Base-by-base conservation (phyloP, 2,888 invertebrate genomes). In the Dyspetes luteomarginatus region DNA sequence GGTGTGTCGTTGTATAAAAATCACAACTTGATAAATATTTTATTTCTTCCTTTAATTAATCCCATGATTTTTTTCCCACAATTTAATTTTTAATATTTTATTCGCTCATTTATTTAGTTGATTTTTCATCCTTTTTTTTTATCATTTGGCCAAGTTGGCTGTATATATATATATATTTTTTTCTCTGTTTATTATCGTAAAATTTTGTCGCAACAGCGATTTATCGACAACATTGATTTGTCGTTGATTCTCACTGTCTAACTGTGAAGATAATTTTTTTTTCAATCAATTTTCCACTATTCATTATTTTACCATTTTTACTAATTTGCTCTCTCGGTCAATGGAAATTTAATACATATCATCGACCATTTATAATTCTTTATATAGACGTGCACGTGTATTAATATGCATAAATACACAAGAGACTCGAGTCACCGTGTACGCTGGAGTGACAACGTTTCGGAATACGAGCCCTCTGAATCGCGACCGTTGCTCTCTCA, bases 181-280 rank as follows among this genome's bases (percentile, higher is more conserved):
- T 52, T 41, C 26, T 7, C 45, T 64, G 52, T 73, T 73, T 45
- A 41, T 41, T 26, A 28, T 71, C 19, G 24, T 36, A 56, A n/a
- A 43, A 36, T 58, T 58, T 50, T 58, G 41, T 41, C 52, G 24
- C 48, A 60, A 52, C 58, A 55, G 65, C 72, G 52, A 67, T 76
- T 80, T 80, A 76, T 80, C 76, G 80, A 76, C 80, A 80, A 67
- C 65, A 36, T 19, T 48, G 41, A 79, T 79, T 79, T 69, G 78
- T 36, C 55, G 45, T 12, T 43, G 45, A 30, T 26, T 52, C 52
- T 73, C 72, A 43, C 26, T 4, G 52, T 62, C 52, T 36, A 56
- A 15, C 24, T 22, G 30, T 30, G 24, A 17, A 12, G 36, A 12
- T 56, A 50, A 24, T n/a, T 36, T 15, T 15, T 48, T 48, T n/a